These are phyloP conservation scores for Acronicta psi DNA, from an alignment of 2,888 invertebrate species.

Conservation along the genomic window DNA sequence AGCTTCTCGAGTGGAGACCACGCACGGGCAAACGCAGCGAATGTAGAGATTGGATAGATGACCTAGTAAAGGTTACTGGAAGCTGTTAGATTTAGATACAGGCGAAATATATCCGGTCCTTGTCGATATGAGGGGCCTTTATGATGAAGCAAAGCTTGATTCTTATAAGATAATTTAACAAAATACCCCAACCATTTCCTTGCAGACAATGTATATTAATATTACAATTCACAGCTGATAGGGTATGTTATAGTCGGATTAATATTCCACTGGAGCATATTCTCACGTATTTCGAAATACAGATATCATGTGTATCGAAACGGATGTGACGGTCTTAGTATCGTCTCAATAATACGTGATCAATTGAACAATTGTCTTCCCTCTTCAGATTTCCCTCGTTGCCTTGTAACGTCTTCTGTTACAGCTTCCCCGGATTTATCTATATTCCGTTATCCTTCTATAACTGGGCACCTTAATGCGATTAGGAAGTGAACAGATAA, in stretches of 20 bases:
- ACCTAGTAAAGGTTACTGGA: no score
- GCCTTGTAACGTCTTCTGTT: conserved; percentile 28
- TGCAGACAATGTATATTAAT: not conserved
- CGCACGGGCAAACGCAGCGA: no score
- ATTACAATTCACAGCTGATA: not conserved
- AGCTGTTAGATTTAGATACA: no score
- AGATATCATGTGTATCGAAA: conserved; percentile 21
- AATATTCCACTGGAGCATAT: conserved; percentile 16
- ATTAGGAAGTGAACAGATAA: conserved; percentile 46
- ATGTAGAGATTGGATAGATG: no score
- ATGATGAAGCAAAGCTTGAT: no score
- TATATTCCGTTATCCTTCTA: conserved; percentile 36
- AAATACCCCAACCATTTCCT: no score
- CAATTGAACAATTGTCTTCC: conserved; percentile 72
- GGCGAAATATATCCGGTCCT: no score
- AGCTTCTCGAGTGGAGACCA: no score
- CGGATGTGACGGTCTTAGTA: conserved; percentile 49
- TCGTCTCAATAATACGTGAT: conserved; percentile 65
- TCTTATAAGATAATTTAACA: no score
- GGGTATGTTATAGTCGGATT: no score
- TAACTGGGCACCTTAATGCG: conserved; percentile 40
- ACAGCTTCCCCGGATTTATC: conserved; percentile 31
- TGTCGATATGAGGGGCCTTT: no score
- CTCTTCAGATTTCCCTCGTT: conserved; percentile 28
- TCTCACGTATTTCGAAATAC: conserved; percentile 30